Evolutionary conservation across 2,113 vertebrate genomes (phyloP).

Genomic region (Geococcyx californianus): DNA sequence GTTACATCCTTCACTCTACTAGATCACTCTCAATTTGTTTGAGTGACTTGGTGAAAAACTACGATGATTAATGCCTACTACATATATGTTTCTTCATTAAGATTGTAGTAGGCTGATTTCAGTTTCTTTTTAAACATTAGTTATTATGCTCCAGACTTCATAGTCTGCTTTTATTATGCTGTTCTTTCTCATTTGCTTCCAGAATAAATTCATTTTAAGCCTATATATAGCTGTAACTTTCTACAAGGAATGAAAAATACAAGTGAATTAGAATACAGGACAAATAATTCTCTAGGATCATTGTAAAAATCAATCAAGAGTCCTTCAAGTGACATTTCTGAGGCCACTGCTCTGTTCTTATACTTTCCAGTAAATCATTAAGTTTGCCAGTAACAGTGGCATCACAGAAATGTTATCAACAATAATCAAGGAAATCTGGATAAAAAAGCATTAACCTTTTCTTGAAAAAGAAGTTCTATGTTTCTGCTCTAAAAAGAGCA

Average conservation of each 20-base stretch:
- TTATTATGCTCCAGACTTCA: background rate
- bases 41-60: background rate
- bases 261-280: background rate
- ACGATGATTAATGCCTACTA: background rate
- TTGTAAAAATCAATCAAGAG: conserved; percentile 20
- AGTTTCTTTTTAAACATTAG: background rate
- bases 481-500: background rate
- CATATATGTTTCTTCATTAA: background rate
- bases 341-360: conserved; percentile 26
- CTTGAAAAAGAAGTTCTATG: background rate
- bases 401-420: background rate
- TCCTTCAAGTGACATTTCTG: conserved; percentile 42
- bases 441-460: background rate
- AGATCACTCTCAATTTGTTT: background rate
- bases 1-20: background rate
- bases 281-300: background rate
- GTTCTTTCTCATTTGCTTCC: background rate
- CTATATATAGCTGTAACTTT: background rate
- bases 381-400: background rate
- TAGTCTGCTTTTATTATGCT: background rate
- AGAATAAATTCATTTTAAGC: background rate
- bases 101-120: background rate
- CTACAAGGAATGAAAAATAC: background rate
- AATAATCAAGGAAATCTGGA: background rate
- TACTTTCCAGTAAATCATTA: conserved; percentile 20